Evolutionary conservation across 2,113 vertebrate species (phyloP).

Genomic region (Elaphurus davidianus): DNA sequence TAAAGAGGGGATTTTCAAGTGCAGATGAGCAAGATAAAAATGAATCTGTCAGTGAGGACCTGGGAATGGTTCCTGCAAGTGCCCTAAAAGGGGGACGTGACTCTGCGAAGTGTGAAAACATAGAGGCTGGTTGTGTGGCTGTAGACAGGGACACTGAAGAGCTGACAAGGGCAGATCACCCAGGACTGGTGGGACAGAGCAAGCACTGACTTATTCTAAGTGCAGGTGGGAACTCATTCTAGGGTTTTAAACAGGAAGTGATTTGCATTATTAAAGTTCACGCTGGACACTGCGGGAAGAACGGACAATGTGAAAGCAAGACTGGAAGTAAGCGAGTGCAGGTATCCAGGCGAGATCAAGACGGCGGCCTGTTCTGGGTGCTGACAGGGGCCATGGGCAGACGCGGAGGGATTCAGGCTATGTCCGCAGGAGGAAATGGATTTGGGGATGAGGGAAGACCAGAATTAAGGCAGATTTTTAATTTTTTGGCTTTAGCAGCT

Average conservation of each 20-base stretch:
- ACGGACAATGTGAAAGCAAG: background rate
- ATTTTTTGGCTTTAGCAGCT: background rate
- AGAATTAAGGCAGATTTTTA: background rate
- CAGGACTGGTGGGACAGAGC: background rate
- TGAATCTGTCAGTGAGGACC: background rate
- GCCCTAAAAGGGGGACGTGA: background rate
- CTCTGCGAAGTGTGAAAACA: background rate
- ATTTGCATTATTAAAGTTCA: background rate
- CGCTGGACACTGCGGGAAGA: background rate
- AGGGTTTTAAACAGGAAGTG: background rate
- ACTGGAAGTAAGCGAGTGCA: background rate
- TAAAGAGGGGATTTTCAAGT: background rate
- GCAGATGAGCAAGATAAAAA: background rate
- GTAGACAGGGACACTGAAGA: background rate
- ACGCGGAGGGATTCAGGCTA: background rate
- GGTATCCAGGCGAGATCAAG: background rate
- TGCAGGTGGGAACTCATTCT: background rate
- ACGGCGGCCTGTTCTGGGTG: background rate
- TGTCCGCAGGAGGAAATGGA: background rate
- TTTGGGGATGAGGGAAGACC: background rate
- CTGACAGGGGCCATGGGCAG: background rate
- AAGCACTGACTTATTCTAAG: background rate
- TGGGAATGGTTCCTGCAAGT: too few relatives aligned
- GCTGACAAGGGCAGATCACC: background rate
- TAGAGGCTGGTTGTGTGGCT: background rate